These are phyloP conservation scores for Drymodes brunneopygia DNA, from an alignment of 2,113 vertebrate genomes.

Conservation along the genomic window DNA sequence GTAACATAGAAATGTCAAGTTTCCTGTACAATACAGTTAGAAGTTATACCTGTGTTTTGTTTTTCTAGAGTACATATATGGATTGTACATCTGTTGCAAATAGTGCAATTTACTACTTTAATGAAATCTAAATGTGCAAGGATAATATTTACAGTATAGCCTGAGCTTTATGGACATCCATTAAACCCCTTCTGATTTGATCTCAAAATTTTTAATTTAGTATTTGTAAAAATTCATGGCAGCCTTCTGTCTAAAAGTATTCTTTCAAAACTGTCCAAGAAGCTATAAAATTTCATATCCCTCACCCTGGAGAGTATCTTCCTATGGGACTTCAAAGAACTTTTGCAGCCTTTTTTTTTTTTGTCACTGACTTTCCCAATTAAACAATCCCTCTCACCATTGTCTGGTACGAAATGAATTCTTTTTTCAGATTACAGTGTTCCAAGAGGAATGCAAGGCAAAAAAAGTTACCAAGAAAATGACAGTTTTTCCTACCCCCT, in stretches of 20 bases:
- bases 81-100: neutral
- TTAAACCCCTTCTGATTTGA: neutral
- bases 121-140: neutral
- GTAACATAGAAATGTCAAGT: neutral
- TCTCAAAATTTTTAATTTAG: neutral
- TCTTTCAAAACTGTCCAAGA: neutral
- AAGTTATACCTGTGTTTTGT: fast-evolving
- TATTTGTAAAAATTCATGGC: neutral
- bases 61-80: neutral
- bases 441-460: neutral
- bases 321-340: neutral
- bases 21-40: neutral
- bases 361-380: neutral
- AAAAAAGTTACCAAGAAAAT: neutral
- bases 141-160: neutral
- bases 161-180: neutral
- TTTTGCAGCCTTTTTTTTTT: neutral
- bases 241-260: neutral
- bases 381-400: neutral
- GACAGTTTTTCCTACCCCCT: neutral
- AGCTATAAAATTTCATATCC: neutral
- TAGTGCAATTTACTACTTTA: neutral
- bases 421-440: neutral
- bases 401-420: neutral
- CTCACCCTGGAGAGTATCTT: neutral